Percentiles rank a stretch among this genome's conserved stretches.
phyloP scores from a whole-genome alignment of 2,888 invertebrate genomes.

The Drosophila affinis region DNA sequence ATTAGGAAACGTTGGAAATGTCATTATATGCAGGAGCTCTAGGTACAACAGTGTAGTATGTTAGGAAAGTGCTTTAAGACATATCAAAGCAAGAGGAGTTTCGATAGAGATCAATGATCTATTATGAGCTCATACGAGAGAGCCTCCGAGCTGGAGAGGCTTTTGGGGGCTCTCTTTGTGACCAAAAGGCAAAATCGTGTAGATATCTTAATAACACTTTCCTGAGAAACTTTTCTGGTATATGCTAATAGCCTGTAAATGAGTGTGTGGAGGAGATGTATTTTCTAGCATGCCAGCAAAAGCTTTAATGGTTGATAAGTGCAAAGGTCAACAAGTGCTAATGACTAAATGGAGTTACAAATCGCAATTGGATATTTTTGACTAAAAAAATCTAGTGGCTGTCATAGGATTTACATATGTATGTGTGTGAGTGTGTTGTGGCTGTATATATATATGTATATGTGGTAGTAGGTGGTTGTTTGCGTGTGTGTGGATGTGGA shows the following conservation, averaged over 20 bases:
- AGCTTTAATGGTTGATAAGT: not conserved
- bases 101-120: too few species aligned
- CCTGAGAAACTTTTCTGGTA: not conserved
- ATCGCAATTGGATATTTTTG: constrained; percentile 4
- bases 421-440: constrained; percentile 15
- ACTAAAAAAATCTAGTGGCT: constrained; percentile 1
- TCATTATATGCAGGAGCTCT: not conserved
- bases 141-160: too few species aligned
- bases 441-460: not conserved
- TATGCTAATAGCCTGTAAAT: not conserved
- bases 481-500: constrained; percentile 14
- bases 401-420: not conserved
- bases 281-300: constrained; percentile 26
- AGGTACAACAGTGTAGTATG: not conserved
- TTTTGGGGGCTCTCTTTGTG: too few species aligned
- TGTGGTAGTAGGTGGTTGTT: constrained; percentile 1
- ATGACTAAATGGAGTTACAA: not conserved
- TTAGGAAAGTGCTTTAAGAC: not conserved
- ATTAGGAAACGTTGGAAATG: not conserved
- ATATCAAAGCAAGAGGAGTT: too few species aligned
- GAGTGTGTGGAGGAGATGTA: not conserved
- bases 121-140: too few species aligned
- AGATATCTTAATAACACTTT: not conserved
- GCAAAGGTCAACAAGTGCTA: constrained; percentile 2
- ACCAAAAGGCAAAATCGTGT: too few species aligned